These are phyloP conservation scores for Aptenodytes forsteri DNA, from an alignment of 2,113 vertebrate species.

Conservation along the genomic window DNA sequence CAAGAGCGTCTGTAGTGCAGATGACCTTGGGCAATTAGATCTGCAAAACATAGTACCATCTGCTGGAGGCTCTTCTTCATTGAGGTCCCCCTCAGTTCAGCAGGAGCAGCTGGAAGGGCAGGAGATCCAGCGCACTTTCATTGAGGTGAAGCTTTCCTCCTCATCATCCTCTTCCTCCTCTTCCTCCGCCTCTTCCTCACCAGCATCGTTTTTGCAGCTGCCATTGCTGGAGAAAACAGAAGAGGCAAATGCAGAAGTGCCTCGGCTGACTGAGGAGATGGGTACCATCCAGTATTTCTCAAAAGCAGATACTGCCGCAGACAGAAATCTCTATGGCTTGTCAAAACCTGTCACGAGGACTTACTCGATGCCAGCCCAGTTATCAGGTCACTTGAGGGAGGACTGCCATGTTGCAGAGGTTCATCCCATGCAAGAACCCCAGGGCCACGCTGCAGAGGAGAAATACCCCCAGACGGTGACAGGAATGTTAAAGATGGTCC, in stretches of 20 bases:
- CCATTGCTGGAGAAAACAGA: constrained; percentile 26
- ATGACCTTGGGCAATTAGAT: neutral
- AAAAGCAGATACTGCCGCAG: neutral
- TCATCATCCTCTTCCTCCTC: constrained; percentile 54
- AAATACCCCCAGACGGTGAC: neutral
- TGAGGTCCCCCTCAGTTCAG: neutral
- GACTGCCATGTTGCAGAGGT: constrained; percentile 2
- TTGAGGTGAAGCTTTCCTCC: constrained; percentile 79
- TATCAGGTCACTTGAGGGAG: constrained; percentile 64
- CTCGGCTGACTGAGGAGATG: neutral
- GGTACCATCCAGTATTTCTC: neutral
- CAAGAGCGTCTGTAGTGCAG: constrained; percentile 4
- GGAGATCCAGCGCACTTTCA: constrained; percentile 79
- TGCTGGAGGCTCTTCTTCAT: neutral
- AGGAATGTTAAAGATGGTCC: neutral
- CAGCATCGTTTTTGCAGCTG: constrained; percentile 38
- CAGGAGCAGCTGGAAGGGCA: constrained; percentile 60
- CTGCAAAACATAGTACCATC: neutral
- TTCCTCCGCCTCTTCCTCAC: constrained; percentile 56
- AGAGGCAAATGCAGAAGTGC: neutral
- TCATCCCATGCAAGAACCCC: neutral
- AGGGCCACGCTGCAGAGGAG: neutral
- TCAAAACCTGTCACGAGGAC: constrained; percentile 74
- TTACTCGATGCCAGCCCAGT: constrained; percentile 77
- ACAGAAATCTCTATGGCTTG: constrained; percentile 23